Evolutionary conservation across 2,797 vertebrate genomes (phyloP).

Genomic region (Phrynocephalus guinanensis): DNA sequence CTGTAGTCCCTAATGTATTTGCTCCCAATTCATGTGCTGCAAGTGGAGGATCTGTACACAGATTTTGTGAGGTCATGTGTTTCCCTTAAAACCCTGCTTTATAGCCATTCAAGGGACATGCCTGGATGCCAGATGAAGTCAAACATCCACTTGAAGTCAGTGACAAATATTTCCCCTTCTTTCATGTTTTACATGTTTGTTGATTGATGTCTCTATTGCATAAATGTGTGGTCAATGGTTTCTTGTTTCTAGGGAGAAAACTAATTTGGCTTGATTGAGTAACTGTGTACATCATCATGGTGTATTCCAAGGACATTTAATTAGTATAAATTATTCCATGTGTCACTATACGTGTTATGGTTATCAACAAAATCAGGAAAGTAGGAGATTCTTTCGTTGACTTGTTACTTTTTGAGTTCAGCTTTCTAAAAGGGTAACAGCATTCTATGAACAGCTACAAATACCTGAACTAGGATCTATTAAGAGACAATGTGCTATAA

Average conservation of each 20-base stretch:
- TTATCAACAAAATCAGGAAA: slow-evolving; percentile 6
- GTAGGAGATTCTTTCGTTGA: neutral
- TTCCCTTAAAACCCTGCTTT: slow-evolving; percentile 14
- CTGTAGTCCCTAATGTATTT: slow-evolving; percentile 15
- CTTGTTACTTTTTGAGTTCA: neutral
- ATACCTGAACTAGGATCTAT: too few relatives aligned
- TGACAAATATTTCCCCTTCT: slow-evolving; percentile 33
- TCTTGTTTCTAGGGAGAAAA: neutral
- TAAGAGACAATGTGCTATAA: too few relatives aligned
- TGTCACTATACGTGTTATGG: neutral
- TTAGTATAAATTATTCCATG: neutral
- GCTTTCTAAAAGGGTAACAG: neutral
- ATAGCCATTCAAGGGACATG: slow-evolving; percentile 23
- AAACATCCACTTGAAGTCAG: slow-evolving; percentile 22
- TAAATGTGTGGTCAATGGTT: neutral
- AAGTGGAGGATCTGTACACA: slow-evolving; percentile 18
- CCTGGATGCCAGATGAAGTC: slow-evolving; percentile 33
- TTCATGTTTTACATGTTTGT: slow-evolving; percentile 23
- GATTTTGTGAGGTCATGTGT: slow-evolving; percentile 37
- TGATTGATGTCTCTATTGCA: slow-evolving; percentile 21
- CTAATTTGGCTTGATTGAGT: slow-evolving; percentile 5
- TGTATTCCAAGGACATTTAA: slow-evolving; percentile 11
- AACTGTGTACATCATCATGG: neutral
- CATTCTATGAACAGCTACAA: too few relatives aligned
- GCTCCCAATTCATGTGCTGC: slow-evolving; percentile 2